phyloP scores from a whole-genome alignment of 2,888 invertebrate genomes.

The Germaria angustata region DNA sequence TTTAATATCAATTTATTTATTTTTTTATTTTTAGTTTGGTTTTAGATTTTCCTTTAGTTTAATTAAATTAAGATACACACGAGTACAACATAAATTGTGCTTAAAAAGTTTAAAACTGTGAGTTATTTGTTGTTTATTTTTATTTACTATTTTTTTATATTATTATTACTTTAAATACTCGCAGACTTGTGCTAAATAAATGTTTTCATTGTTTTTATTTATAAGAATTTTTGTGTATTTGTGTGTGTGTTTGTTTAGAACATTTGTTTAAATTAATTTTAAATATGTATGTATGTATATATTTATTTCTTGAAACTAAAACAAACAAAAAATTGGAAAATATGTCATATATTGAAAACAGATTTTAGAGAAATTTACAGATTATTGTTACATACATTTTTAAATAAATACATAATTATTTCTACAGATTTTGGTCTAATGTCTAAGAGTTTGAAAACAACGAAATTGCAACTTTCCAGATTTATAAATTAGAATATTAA shows the following conservation, averaged over 20 bases:
- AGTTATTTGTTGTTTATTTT: conserved; percentile 16
- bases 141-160: conserved; percentile 1
- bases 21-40: neutral
- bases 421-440: conserved; percentile 54
- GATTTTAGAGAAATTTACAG: conserved; percentile 12
- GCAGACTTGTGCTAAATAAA: conserved; percentile 55
- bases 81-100: conserved; percentile 58
- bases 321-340: conserved; percentile 17
- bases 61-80: neutral
- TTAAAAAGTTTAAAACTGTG: conserved; percentile 60
- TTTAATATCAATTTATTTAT: conserved; percentile 24
- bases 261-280: conserved; percentile 10
- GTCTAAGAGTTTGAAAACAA: conserved; percentile 52
- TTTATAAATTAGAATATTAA: conserved; percentile 11
- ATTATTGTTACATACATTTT: neutral
- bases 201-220: neutral
- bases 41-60: neutral
- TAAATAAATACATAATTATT: conserved; percentile 14
- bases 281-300: too few relatives aligned
- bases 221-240: neutral
- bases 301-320: conserved; percentile 34
- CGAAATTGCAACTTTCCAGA: conserved; percentile 55
- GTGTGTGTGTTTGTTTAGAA: neutral
- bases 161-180: conserved; percentile 24
- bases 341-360: conserved; percentile 4